Evolutionary conservation across 2,797 vertebrate species (phyloP), one percentile per base, ranked within the genome.

Genomic region (Varecia variegata): DNA sequence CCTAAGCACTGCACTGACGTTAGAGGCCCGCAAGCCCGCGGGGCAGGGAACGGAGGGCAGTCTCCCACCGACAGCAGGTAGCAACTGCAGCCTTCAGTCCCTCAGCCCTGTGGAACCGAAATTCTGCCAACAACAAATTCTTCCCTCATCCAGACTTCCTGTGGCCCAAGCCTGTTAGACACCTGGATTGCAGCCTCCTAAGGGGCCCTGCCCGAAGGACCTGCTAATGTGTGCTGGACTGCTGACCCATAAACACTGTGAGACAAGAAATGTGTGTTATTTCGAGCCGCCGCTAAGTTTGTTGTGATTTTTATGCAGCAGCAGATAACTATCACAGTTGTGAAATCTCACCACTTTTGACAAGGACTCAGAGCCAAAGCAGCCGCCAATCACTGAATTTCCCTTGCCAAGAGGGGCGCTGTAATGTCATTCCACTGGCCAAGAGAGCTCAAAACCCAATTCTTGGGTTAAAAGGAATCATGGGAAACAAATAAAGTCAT

Each of bases 301-400:
- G 52, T 60, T 58, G 14, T 93, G 2, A 58, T 56, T 85, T 74
- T 85, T 47, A 70, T 23, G 77, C 60, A 90, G 13, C 10, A 47
- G 27, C 50, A 86, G 62, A 35, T 74, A 79, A 56, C 67, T 77
- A 65, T 43, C 45, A 74, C 25, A 27, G 54, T 58, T 77, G 79
- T 91, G 82, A 88, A 87, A 76, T 52, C 45, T 68, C 68, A 76
- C 65, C 83, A 20, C 38, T 90, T 92, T 65, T 92, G 30, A 77
- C 68, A 67, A 21, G 81, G 58, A 79, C 40, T 86, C 47, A 82
- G 83, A 88, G 47, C 62, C 35, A 81, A 35, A 86, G 23, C 21
- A 82, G 60, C 38, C 67, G 30, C 9, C 14, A 15, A 3, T 86
- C 54, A 4, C 45, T 70, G 38, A 76, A 58, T 73, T 68, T 73